Base-by-base conservation (phyloP, 2,888 invertebrate genomes). In the Lymantria dispar region DNA sequence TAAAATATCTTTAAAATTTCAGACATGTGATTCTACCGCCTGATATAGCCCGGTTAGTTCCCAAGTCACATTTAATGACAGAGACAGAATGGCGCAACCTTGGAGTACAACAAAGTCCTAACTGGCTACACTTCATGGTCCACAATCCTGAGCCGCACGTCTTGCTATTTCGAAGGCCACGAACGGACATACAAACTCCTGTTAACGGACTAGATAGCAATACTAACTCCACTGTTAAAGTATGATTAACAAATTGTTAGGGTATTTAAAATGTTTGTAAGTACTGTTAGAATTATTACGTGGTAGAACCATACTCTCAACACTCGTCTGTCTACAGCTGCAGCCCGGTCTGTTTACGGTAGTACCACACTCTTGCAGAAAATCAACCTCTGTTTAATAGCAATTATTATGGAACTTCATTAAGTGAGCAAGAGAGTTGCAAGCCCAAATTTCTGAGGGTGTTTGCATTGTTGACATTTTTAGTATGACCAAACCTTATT, bases 11-110 rank as follows among this genome's bases (percentile, higher is more conserved):
- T n/a, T n/a, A 10, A 33, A 45, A 37, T 83, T 85, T 9, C 76
- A 97, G 98, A 65, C 98, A 98, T 88, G 98, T 98, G 0, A 96
- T 98, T 72, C 84, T 98, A 33, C 98, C 98, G 1, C 93, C 94
- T 13, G 97, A 98, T 59, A 88, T 98, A 40, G 96, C 97, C 0
- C 95, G 95, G 60, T 87, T 95, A 47, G 97, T 98, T 0, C 98
- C 98, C 0, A 95, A 96, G 76, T 94, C 95, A 0, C 98, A 98
- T 76, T 88, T 98, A 44, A 97, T 98, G 97, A 95, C 97, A 0
- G 98, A 98, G 87, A 95, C 96, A 0, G 98, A 98, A 84, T 98
- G 98, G 98, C 92, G 98, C 54, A 96, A 97, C 83, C 93, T 98
- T 0, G 98, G 98, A 0, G 97, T 98, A 0, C 98, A 98, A 78